Evolutionary conservation across 2,113 vertebrate genomes (phyloP).

Genomic region (Macquaria ambigua): DNA sequence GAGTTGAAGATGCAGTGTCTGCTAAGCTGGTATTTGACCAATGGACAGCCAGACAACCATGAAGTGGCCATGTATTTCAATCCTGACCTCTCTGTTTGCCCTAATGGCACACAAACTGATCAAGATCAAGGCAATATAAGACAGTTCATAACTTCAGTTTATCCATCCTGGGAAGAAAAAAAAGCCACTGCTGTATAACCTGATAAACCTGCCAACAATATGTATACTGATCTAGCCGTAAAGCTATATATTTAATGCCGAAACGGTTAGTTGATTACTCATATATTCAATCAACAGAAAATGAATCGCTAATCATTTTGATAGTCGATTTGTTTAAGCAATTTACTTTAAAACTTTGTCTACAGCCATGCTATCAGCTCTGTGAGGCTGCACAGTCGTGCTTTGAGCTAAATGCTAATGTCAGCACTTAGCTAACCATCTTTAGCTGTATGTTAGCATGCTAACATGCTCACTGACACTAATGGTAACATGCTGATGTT

Average conservation of each 20-base stretch:
- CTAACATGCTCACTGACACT: too few relatives aligned
- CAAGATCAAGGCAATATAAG: neutral
- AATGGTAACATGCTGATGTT: too few relatives aligned
- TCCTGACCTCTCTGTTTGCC: neutral
- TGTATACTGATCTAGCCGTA: too few relatives aligned
- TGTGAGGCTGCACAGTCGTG: too few relatives aligned
- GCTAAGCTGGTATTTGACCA: slow-evolving; percentile 93
- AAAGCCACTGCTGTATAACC: neutral
- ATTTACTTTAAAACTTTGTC: neutral
- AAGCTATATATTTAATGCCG: too few relatives aligned
- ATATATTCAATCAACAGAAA: neutral
- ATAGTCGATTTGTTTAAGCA: neutral
- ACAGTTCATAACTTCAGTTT: neutral
- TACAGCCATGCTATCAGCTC: neutral
- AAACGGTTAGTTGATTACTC: too few relatives aligned
- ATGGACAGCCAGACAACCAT: slow-evolving; percentile 82
- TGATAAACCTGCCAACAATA: neutral
- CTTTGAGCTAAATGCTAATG: neutral
- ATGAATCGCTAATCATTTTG: neutral
- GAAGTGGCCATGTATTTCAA: neutral
- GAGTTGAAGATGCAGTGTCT: slow-evolving; percentile 91
- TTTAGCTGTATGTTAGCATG: too few relatives aligned
- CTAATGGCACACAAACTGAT: neutral
- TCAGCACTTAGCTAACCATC: neutral
- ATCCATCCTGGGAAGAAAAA: neutral